A percentile compares a stretch with the other conserved stretches of the same genome.
These are phyloP conservation scores for Orussus abietinus DNA, from an alignment of 1,140 invertebrate species.

Conservation along the genomic window DNA sequence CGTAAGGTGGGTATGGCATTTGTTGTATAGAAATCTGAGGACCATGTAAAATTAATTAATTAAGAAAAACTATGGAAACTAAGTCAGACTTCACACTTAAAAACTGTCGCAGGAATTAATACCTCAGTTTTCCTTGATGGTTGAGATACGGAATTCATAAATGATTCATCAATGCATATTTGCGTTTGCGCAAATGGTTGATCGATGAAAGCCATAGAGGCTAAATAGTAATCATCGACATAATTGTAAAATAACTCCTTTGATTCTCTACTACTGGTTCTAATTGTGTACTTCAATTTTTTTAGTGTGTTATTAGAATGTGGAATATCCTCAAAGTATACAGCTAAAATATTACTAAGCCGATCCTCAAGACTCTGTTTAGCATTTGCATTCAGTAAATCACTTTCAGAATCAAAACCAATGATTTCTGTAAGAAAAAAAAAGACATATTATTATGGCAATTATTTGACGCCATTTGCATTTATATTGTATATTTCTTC, in stretches of 20 bases:
- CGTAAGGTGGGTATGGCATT: constrained; percentile 47
- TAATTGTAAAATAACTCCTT: constrained; percentile 28
- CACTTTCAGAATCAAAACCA: constrained; percentile 36
- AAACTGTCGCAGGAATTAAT: constrained; percentile 10
- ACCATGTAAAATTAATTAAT: constrained; percentile 4
- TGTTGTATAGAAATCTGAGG: constrained; percentile 40
- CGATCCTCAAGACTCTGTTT: constrained; percentile 19
- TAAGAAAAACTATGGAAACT: constrained; percentile 10
- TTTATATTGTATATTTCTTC: constrained; percentile 6
- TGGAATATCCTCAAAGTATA: constrained; percentile 35
- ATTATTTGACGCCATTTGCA: background rate
- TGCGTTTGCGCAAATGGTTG: constrained; percentile 37
- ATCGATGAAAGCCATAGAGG: constrained; percentile 9
- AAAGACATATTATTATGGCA: constrained; percentile 6
- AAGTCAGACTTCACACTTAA: constrained; percentile 7
- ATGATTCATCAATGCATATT: constrained; percentile 38
- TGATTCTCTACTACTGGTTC: constrained; percentile 29
- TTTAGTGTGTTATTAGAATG: constrained; percentile 23
- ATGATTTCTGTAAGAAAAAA: constrained; percentile 21
- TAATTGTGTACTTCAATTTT: constrained; percentile 38
- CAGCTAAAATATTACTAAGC: constrained; percentile 20
- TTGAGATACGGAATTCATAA: constrained; percentile 28
- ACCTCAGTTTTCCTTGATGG: constrained; percentile 21
- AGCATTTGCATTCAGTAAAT: constrained; percentile 33
- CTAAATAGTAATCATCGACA: constrained; percentile 18